A percentile compares a stretch with the other conserved stretches of the same genome.
Evolutionary conservation across 2,888 invertebrate genomes (phyloP).

Genomic region (Lasioglossum pauxillum): DNA sequence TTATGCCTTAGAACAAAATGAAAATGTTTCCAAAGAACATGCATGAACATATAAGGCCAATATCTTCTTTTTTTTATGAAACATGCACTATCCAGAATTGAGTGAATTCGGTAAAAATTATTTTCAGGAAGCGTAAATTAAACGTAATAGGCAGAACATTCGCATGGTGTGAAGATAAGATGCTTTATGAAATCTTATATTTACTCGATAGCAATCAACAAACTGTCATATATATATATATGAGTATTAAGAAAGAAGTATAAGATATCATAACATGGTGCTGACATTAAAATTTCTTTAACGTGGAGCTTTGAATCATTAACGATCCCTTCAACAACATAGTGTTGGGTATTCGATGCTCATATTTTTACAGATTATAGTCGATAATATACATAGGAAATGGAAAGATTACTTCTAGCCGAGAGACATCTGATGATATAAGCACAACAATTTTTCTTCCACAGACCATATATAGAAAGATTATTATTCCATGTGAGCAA

Average conservation of each 20-base stretch:
- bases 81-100: constrained; percentile 64
- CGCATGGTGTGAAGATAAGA: constrained; percentile 46
- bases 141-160: constrained; percentile 47
- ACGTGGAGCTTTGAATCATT: neutral
- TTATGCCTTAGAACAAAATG: constrained; percentile 60
- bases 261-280: constrained; percentile 8
- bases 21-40: constrained; percentile 57
- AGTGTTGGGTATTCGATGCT: neutral
- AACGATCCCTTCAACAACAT: neutral
- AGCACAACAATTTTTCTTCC: constrained; percentile 18
- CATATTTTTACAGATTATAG: constrained; percentile 11
- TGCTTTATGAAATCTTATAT: constrained; percentile 37
- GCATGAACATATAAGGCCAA: constrained; percentile 58
- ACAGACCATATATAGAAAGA: neutral
- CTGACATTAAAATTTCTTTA: constrained; percentile 7
- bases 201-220: constrained; percentile 11
- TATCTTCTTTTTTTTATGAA: constrained; percentile 43
- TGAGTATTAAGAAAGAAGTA: constrained; percentile 16
- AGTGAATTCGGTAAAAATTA: constrained; percentile 42
- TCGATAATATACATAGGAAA: constrained; percentile 31
- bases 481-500: constrained; percentile 11
- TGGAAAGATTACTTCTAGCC: constrained; percentile 27
- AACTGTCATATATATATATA: neutral
- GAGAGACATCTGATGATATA: constrained; percentile 2
- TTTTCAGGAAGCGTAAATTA: constrained; percentile 50